Percentiles rank a stretch among this genome's conserved stretches.
Conservation (phyloP, 2,113 vertebrate genomes). For the Henicopernis longicauda region DNA sequence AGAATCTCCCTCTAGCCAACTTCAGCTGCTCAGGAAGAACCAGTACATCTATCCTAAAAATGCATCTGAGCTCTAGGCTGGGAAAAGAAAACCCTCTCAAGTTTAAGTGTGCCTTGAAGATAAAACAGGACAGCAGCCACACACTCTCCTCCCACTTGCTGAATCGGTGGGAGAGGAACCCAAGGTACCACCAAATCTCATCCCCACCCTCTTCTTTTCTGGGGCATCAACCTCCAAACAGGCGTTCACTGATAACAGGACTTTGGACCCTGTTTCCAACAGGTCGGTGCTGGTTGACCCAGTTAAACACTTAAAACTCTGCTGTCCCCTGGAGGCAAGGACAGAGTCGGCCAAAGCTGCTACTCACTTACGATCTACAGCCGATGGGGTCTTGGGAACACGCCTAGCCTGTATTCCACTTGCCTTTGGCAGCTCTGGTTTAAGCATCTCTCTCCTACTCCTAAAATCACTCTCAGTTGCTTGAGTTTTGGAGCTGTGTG, state of each 20-base stretch:
- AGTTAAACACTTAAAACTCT: neutral
- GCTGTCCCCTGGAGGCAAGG: neutral
- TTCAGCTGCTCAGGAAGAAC: neutral
- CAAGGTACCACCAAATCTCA: neutral
- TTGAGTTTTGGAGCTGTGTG: neutral
- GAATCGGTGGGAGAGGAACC: fast-evolving
- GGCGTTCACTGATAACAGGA: fast-evolving
- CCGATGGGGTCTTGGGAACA: neutral
- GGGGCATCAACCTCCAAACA: neutral
- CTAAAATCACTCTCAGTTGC: neutral
- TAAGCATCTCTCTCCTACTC: neutral
- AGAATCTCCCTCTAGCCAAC: neutral
- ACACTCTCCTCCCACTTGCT: neutral
- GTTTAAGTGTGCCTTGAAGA: fast-evolving
- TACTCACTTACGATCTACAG: conserved; percentile 63
- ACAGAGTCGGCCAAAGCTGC: neutral
- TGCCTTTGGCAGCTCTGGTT: fast-evolving
- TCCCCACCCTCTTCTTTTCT: neutral
- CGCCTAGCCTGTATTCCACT: neutral
- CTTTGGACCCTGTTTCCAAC: neutral
- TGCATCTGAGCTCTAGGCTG: neutral
- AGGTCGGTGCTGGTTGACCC: neutral
- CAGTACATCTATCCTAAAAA: neutral
- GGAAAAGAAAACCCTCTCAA: neutral
- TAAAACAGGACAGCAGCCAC: neutral